These are phyloP conservation scores for Haliclona indistincta DNA, from an alignment of 37 sponge, comb jelly and placozoan species.

Conservation along the genomic window DNA sequence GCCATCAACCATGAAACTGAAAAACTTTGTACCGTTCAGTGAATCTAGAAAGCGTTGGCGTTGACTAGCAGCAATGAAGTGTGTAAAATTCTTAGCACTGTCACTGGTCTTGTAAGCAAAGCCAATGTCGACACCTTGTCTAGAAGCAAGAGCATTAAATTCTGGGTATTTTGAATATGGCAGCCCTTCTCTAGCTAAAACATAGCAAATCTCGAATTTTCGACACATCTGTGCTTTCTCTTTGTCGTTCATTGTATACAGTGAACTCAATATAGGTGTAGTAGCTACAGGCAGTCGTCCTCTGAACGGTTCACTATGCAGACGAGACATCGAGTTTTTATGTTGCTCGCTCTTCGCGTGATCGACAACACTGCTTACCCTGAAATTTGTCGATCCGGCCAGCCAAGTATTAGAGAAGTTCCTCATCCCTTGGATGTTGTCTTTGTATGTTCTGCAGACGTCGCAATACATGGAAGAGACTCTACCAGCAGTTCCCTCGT, in stretches of 20 bases:
- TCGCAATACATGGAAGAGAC: slow-evolving; percentile 44
- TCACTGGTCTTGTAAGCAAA: slow-evolving; percentile 33
- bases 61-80: slow-evolving; percentile 53
- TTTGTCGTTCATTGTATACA: slow-evolving; percentile 17
- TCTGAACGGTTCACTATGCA: slow-evolving; percentile 17
- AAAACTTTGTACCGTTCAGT: slow-evolving; percentile 29
- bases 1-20: slow-evolving; percentile 68
- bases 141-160: slow-evolving; percentile 22
- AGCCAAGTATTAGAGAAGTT: slow-evolving; percentile 63
- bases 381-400: slow-evolving; percentile 56
- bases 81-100: slow-evolving; percentile 25
- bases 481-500: slow-evolving; percentile 15
- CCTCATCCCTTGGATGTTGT: slow-evolving; percentile 26
- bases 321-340: slow-evolving; percentile 30
- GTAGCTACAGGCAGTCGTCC: slow-evolving; percentile 1
- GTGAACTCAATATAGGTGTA: slow-evolving; percentile 39
- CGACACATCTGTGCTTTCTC: slow-evolving; percentile 4
- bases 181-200: slow-evolving; percentile 35
- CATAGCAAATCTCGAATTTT: slow-evolving; percentile 42
- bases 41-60: neutral
- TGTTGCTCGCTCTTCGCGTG: slow-evolving; percentile 58
- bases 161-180: slow-evolving; percentile 45
- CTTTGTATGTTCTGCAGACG: slow-evolving; percentile 38
- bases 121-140: slow-evolving; percentile 70
- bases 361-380: slow-evolving; percentile 56